Evolutionary conservation across 1,140 invertebrate species (phyloP).

Genomic region (Agrypnia vestita): DNA sequence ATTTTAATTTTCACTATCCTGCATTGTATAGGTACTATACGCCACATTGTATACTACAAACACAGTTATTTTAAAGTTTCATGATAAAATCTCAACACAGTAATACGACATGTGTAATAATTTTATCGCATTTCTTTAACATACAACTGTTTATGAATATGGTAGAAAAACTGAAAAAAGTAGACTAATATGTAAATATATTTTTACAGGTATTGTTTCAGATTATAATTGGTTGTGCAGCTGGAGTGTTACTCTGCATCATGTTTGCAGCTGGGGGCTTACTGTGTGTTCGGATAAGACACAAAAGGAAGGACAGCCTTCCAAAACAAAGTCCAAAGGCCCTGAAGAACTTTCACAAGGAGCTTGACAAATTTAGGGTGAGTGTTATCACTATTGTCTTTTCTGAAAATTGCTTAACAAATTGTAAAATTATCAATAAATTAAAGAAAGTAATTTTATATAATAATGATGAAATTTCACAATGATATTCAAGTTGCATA

Average conservation of each 20-base stretch:
- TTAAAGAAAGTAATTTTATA: no score
- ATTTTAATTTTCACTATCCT: no score
- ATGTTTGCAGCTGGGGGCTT: conserved; percentile 53
- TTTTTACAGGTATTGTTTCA: conserved; percentile 41
- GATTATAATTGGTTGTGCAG: conserved; percentile 50
- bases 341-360: conserved; percentile 57
- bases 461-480: no score
- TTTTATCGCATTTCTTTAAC: neutral
- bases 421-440: no score
- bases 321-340: conserved; percentile 58
- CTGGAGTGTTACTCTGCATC: conserved; percentile 53
- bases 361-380: conserved; percentile 56
- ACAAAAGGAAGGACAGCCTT: conserved; percentile 54
- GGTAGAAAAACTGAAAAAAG: neutral
- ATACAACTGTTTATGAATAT: neutral
- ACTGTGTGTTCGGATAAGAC: conserved; percentile 50
- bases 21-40: no score
- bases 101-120: no score
- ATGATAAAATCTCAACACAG: no score
- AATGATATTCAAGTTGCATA: no score
- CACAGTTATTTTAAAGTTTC: no score
- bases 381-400: conserved; percentile 3
- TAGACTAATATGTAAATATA: neutral
- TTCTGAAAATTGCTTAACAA: no score
- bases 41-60: no score